Evolutionary conservation across 2,888 invertebrate genomes (phyloP), one percentile per base, ranked within the genome.

Genomic region (Notodonta dromedarius): DNA sequence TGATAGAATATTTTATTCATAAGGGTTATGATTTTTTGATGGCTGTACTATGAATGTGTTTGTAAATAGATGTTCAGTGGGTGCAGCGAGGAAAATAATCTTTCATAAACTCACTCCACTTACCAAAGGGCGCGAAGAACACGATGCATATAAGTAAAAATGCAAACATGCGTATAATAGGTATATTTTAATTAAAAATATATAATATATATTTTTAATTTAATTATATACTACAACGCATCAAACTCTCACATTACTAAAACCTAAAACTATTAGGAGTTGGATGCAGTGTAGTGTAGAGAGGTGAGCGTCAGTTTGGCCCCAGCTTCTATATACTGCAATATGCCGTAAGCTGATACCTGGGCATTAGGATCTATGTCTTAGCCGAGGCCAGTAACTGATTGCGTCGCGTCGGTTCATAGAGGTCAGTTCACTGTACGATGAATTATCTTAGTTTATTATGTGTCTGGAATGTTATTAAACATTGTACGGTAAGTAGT

Each of bases 1-100:
- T 32, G 61, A 46, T 48, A 46, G 51, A 11, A 51, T 42, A 54
- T 51, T 60, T 65, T 69, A 69, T 58, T 50, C 54, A 50, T 44
- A 13, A 14, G 16, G 14, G 56, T 53, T 13, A 57, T 50, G 51
- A 44, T 48, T 46, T 58, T 58, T 40, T 52, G 58, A 58, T 42
- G 32, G 42, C 40, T 58, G 16, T 13, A 39, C 40, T 50, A 24
- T 51, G 52, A 42, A 24, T 32, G 9, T 42, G 9, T 35, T 42
- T 42, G 42, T 42, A 42, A 42, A 42, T 42, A 42, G 42, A 42
- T 0, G 42, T 4, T 42, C n/a, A n/a, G 9, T 9, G 42, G 42
- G 13, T 46, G 46, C 13, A n/a, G n/a, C 11, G 46, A 46, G 5
- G n/a, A 5, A 42, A 42, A 1, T 42, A 42, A 4, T 42, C 11